Base-by-base conservation (phyloP, 2,113 vertebrate species). In the Rattus norvegicus region DNA sequence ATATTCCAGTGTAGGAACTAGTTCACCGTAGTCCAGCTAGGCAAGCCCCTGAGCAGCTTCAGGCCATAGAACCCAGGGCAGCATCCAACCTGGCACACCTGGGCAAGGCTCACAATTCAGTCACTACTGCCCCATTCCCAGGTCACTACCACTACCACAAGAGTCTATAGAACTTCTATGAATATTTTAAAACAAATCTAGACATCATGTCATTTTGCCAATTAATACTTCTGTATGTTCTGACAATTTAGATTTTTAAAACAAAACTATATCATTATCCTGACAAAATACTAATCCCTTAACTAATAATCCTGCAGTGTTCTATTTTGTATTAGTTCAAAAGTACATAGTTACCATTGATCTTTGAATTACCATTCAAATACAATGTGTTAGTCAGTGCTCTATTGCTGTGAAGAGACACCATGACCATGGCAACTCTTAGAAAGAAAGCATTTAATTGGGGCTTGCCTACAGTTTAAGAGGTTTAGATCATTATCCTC, bases 281-380 rank as follows among this genome's bases (percentile, higher is more conserved):
- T 33, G 77, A 79, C 52, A 87, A 91, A 95, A 84, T 90, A 39
- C 33, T 36, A 70, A 70, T 36, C 69, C 69, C 33, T 70, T 70
- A 70, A 36, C 63, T 72, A 52, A 61, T 6, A 24, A 14, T 87
- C 24, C 77, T 14, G 72, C 11, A n/a, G 54, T 70, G 47, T 52
- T 92, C 52, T 49, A 43, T 95, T 92, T 91, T 95, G 54, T 47
- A 77, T 80, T 87, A 72, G 70, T 91, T 92, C 33, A 81, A 65
- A 75, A 72, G 0, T 73, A 79, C 13, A 16, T 63, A 43, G 63
- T 72, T 88, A 43, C 54, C 22, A 69, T 84, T 81, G 56, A 52
- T 80, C 47, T 88, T 76, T 26, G 8, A 56, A 76, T 84, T 91
- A 89, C 59, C 84, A 49, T 56, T 39, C 43, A 92, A 5, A 49